Conservation (phyloP, 2,888 invertebrate genomes). For the Brenthis ino region DNA sequence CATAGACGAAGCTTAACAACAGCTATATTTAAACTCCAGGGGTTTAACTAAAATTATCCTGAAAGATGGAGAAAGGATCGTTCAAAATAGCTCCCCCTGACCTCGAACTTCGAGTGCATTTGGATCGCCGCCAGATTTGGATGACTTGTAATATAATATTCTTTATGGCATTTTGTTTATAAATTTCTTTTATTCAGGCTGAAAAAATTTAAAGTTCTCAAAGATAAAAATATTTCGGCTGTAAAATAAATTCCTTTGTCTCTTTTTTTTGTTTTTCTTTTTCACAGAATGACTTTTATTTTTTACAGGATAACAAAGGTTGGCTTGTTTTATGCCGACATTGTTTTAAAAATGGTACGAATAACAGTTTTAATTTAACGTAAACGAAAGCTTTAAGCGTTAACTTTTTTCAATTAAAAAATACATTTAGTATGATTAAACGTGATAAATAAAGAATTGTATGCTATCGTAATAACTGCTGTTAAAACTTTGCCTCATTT, state of each 20-base stretch:
- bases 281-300: not conserved
- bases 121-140: conserved; percentile 30
- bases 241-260: conserved; percentile 21
- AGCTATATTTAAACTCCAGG: conserved; percentile 26
- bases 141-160: conserved; percentile 24
- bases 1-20: conserved; percentile 14
- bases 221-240: conserved; percentile 3
- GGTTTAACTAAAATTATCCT: conserved; percentile 22
- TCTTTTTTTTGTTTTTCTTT: not conserved
- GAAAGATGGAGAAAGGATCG: conserved; percentile 26
- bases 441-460: no score
- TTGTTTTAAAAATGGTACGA: not conserved
- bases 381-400: not conserved
- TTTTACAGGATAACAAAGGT: conserved; percentile 13
- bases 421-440: no score
- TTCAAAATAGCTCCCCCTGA: conserved; percentile 39
- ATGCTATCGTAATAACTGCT: no score
- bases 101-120: conserved; percentile 43
- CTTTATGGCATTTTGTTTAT: not conserved
- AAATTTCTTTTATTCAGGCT: not conserved
- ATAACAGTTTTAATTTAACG: not conserved
- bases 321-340: not conserved
- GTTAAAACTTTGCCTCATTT: not conserved
- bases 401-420: not conserved
- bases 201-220: conserved; percentile 3